Evolutionary conservation across 2,888 invertebrate species (phyloP).

Genomic region (Lasioglossum figueresi): DNA sequence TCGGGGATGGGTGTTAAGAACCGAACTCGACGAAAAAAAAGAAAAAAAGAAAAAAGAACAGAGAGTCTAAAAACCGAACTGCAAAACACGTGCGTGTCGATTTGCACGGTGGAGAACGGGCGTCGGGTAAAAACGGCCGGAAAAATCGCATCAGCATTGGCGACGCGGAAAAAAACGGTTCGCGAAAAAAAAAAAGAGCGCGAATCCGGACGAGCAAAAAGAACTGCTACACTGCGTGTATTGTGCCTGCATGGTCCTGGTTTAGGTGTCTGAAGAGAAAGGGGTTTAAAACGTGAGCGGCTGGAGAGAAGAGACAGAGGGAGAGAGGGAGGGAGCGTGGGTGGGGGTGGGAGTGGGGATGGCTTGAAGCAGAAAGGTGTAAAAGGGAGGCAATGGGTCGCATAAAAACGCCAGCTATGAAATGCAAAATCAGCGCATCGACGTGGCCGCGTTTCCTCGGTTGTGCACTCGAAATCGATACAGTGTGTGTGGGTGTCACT

Average conservation of each 20-base stretch:
- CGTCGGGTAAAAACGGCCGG: slow-evolving; percentile 29
- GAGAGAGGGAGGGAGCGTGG: background rate
- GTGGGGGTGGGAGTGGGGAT: background rate
- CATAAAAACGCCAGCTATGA: slow-evolving; percentile 64
- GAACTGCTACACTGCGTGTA: slow-evolving; percentile 41
- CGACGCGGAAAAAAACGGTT: slow-evolving; percentile 34
- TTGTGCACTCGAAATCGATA: slow-evolving; percentile 39
- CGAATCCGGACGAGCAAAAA: slow-evolving; percentile 45
- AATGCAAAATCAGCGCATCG: slow-evolving; percentile 66
- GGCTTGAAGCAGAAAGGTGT: slow-evolving; percentile 27
- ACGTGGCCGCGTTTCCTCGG: slow-evolving; percentile 33
- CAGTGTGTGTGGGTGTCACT: background rate
- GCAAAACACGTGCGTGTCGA: slow-evolving; percentile 32
- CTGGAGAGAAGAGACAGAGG: background rate
- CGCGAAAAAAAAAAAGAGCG: slow-evolving; percentile 31
- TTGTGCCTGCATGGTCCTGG: slow-evolving; percentile 20
- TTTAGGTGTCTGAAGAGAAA: slow-evolving; percentile 1
- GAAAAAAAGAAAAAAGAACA: too few species aligned
- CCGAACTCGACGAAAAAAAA: background rate
- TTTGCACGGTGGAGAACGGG: slow-evolving; percentile 28
- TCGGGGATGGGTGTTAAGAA: background rate
- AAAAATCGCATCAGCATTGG: slow-evolving; percentile 51
- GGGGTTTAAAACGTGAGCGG: background rate
- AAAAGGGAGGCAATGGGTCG: slow-evolving; percentile 50
- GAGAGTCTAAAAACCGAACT: background rate